Conservation (phyloP, 2,888 invertebrate species). For the Lampropteryx suffumata region DNA sequence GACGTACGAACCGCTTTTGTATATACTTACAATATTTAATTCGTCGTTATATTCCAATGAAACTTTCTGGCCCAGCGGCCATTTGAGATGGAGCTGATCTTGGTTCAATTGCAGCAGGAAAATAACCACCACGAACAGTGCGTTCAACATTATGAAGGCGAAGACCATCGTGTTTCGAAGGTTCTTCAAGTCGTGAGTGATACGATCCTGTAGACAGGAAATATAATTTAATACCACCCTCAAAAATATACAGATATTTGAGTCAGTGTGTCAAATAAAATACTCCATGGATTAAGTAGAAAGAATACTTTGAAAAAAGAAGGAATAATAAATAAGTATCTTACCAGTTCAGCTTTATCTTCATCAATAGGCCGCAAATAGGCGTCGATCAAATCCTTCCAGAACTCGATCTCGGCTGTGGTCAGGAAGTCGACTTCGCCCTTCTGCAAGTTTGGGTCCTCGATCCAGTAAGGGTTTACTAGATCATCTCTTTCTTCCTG, state of each 20-base stretch:
- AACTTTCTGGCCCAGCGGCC: conserved; percentile 95
- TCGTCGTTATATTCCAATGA: conserved; percentile 91
- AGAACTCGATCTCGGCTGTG: conserved; percentile 94
- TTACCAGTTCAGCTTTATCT: conserved; percentile 94
- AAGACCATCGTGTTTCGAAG: conserved; percentile 96
- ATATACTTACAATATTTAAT: conserved; percentile 79
- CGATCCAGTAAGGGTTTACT: conserved; percentile 96
- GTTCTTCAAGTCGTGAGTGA: conserved; percentile 93
- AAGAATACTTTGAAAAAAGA: too few species aligned
- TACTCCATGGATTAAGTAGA: too few species aligned
- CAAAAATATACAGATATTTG: too few species aligned
- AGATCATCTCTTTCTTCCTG: conserved; percentile 90
- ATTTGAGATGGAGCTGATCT: conserved; percentile 95
- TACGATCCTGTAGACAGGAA: conserved; percentile 85
- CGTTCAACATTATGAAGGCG: conserved; percentile 98
- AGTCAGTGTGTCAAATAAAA: too few species aligned
- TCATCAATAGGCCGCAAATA: conserved; percentile 96
- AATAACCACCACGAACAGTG: conserved; percentile 97
- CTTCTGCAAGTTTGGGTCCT: conserved; percentile 92
- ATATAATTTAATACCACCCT: not conserved
- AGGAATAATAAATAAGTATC: conserved; percentile 1
- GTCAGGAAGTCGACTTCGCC: conserved; percentile 95
- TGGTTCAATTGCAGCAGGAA: conserved; percentile 98
- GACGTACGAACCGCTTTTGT: not conserved
- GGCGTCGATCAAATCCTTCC: conserved; percentile 96